Percentiles rank a stretch among this genome's conserved stretches.
These are phyloP conservation scores for Threskiornis aethiopicus DNA, from an alignment of 2,797 vertebrate species.

Conservation along the genomic window DNA sequence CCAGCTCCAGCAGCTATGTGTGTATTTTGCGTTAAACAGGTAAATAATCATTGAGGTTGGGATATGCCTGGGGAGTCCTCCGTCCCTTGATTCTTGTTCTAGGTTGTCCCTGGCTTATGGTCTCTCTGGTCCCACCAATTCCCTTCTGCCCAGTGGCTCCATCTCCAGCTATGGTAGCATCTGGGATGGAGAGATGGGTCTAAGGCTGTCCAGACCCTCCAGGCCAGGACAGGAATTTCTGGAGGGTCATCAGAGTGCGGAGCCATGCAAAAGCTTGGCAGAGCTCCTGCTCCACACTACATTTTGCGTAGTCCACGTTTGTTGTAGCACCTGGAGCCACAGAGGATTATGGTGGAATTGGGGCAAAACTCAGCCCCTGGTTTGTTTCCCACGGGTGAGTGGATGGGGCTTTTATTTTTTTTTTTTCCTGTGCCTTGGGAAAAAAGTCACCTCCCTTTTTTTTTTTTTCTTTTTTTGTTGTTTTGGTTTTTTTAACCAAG, in stretches of 20 bases:
- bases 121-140: neutral
- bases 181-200: neutral
- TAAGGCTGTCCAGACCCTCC: neutral
- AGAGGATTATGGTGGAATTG: neutral
- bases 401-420: neutral
- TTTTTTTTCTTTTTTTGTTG: no score
- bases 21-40: no score
- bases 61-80: neutral
- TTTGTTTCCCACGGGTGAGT: neutral
- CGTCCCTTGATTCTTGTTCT: neutral
- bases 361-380: neutral
- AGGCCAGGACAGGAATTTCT: neutral
- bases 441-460: neutral
- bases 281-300: neutral
- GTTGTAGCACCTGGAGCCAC: neutral
- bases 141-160: neutral
- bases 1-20: no score
- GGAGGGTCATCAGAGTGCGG: neutral
- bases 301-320: neutral
- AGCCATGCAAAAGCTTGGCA: neutral
- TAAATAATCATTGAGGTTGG: neutral
- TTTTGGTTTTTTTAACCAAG: no score
- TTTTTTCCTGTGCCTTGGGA: neutral
- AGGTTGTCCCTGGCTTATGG: neutral
- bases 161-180: neutral